Conservation (phyloP, 2,797 vertebrate species). For the Labroides dimidiatus region DNA sequence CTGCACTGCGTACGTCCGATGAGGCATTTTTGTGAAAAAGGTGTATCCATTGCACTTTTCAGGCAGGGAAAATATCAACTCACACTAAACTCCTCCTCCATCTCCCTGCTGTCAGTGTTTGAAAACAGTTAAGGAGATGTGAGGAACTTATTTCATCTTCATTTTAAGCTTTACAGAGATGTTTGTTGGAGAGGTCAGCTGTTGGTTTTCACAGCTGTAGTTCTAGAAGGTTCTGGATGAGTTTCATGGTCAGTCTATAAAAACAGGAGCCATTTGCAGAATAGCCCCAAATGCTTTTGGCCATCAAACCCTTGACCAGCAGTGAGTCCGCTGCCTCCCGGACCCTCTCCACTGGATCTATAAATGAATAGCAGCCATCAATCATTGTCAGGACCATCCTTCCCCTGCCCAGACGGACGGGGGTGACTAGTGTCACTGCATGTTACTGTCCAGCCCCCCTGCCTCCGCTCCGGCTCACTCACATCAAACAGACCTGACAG, state of each 20-base stretch:
- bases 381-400: constrained; percentile 95
- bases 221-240: constrained; percentile 7
- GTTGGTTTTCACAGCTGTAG: background rate
- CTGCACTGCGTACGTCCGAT: no score
- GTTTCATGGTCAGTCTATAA: constrained; percentile 18
- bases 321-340: constrained; percentile 43
- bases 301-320: constrained; percentile 46
- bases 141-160: no score
- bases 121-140: no score
- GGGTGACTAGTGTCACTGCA: constrained; percentile 95
- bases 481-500: constrained; percentile 96
- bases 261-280: constrained; percentile 20
- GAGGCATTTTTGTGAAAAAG: no score
- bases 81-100: no score
- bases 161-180: no score
- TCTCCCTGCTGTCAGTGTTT: no score
- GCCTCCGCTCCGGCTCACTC: constrained; percentile 86
- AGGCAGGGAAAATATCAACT: no score
- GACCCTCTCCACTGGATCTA: constrained; percentile 81
- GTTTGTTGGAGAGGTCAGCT: background rate
- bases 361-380: constrained; percentile 96
- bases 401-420: constrained; percentile 90
- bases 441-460: constrained; percentile 94
- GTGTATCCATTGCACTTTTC: no score
- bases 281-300: constrained; percentile 69